Base-by-base conservation (phyloP, 2,113 vertebrate genomes). In the Cryptoleucopteryx plumbea region DNA sequence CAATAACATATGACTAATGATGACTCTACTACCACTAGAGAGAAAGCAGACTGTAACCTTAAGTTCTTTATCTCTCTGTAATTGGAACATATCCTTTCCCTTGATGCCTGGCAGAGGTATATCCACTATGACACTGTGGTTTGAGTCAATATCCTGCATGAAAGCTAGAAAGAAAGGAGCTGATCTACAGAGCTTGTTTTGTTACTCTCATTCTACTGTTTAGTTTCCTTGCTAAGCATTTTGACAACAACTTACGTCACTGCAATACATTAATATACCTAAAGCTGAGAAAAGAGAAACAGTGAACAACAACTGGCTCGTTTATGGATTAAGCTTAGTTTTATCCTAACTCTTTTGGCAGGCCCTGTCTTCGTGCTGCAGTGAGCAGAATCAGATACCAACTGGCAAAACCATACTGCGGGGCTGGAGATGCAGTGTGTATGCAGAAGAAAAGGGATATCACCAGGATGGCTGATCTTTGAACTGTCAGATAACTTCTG, bases 231-330 rank as follows among this genome's bases (percentile, higher is more conserved):
- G 20, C 11, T 21, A 50, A 52, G 17, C 3, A 5, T 56, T 81
- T 59, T 7, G 4, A 38, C 29, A 31, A 68, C 3, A 4, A 19
- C 8, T 0, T 0, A 31, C 27, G 15, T 22, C 68, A 19, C 26
- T 34, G 59, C 13, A 56, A 25, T 21, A 17, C n/a, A 6, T 16
- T 26, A 34, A 5, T 0, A 25, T 3, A 66, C 17, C 61, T 11
- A 25, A 22, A 75, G 52, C 38, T 25, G 31, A 47, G 66, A 40
- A 59, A 67, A 67, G 38, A 31, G 32, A n/a, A 71, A 55, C 2
- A 0, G 38, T 3, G 25, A 80, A 56, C 15, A 10, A 31, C n/a
- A 58, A 31, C 1, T 4, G 25, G 8, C n/a, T 63, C 42, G 58
- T 21, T 47, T 47, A 52, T 1, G 26, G 53, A 47, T 80, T 45